phyloP scores from a whole-genome alignment of 2,888 invertebrate genomes.

The Caprella mutica region DNA sequence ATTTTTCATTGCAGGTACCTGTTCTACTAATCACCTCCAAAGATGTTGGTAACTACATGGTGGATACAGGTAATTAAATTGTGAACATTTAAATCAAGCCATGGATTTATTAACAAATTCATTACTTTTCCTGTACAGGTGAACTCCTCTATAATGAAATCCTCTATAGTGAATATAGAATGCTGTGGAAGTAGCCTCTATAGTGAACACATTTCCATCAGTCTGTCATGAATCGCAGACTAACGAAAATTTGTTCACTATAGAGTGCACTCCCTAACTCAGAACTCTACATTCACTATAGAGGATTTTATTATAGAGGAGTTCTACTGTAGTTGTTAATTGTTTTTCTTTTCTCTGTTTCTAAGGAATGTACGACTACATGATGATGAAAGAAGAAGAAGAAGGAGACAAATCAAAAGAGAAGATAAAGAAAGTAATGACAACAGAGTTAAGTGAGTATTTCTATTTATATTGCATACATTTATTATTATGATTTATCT shows the following conservation, averaged over 20 bases:
- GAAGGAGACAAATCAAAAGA: too few relatives aligned
- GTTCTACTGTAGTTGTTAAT: too few relatives aligned
- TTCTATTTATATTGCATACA: too few relatives aligned
- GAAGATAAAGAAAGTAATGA: too few relatives aligned
- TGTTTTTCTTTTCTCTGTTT: not conserved
- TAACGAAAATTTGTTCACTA: not conserved
- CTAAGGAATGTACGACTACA: too few relatives aligned
- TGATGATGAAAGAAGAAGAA: too few relatives aligned
- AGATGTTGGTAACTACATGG: conserved; percentile 27
- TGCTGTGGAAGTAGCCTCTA: not conserved
- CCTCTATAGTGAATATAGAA: not conserved
- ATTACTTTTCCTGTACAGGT: not conserved
- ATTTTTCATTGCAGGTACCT: conserved; percentile 22
- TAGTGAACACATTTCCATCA: not conserved
- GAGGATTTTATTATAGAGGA: too few relatives aligned
- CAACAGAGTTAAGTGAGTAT: too few relatives aligned
- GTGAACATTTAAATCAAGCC: not conserved
- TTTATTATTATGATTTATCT: too few relatives aligned
- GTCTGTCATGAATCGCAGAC: not conserved
- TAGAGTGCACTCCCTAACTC: too few relatives aligned
- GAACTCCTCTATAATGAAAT: not conserved
- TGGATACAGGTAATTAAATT: conserved; percentile 27
- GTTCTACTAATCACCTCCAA: conserved; percentile 19
- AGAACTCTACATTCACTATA: too few relatives aligned
- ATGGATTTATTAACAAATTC: not conserved